These are phyloP conservation scores for Pterocles orientalis DNA, from an alignment of 2,113 vertebrate species.

Conservation along the genomic window DNA sequence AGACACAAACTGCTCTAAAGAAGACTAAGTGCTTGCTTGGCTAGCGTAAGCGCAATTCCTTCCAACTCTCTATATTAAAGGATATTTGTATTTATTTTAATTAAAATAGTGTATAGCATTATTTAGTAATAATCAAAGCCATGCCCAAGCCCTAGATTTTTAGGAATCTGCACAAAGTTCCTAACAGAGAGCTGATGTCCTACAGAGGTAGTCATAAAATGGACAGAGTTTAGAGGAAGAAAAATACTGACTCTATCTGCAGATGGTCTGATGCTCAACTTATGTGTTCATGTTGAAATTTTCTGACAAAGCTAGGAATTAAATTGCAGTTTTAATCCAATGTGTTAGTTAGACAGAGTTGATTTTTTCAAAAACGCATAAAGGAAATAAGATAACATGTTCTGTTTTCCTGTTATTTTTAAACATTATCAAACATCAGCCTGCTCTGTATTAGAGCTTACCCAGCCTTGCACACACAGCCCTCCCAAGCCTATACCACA, in stretches of 20 bases:
- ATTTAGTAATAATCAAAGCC: neutral
- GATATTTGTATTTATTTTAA: neutral
- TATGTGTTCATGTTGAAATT: neutral
- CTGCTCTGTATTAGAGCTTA: neutral
- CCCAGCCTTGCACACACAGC: neutral
- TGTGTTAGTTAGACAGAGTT: neutral
- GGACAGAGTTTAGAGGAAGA: neutral
- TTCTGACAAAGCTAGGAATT: neutral
- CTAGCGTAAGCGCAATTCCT: neutral
- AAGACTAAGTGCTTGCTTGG: neutral
- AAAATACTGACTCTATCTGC: neutral
- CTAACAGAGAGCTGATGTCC: neutral
- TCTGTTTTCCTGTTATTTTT: neutral
- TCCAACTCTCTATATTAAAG: neutral
- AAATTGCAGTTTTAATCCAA: neutral
- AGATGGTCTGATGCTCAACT: neutral
- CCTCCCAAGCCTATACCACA: neutral
- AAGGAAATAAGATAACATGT: neutral
- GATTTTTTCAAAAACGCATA: neutral
- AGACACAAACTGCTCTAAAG: neutral
- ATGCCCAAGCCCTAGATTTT: neutral
- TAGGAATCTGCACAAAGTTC: neutral
- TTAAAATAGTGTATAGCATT: neutral
- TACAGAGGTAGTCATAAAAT: neutral
- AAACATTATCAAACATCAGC: neutral